phyloP scores from a whole-genome alignment of 2,888 invertebrate genomes.

The Odiellus spinosus region DNA sequence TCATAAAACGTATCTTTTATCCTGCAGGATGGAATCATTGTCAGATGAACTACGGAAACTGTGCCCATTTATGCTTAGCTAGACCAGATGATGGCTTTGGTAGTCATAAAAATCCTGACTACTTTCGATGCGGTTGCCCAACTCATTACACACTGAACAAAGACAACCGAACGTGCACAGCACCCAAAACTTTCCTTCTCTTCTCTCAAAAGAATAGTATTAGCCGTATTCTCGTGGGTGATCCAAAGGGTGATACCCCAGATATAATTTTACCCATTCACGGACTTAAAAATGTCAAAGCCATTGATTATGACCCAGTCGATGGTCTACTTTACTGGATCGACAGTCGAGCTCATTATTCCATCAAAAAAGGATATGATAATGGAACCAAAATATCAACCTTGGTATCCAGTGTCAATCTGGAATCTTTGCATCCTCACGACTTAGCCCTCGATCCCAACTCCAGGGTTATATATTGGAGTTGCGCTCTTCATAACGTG shows the following conservation, averaged over 20 bases:
- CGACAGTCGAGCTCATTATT: constrained; percentile 53
- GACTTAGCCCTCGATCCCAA: constrained; percentile 74
- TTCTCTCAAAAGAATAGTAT: constrained; percentile 70
- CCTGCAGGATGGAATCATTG: constrained; percentile 55
- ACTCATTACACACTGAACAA: constrained; percentile 55
- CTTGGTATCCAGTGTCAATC: constrained; percentile 5
- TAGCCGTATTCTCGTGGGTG: constrained; percentile 59
- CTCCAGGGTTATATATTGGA: constrained; percentile 74
- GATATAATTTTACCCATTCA: constrained; percentile 63
- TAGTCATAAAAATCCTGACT: constrained; percentile 26
- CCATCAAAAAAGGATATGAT: constrained; percentile 50
- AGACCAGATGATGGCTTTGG: constrained; percentile 33
- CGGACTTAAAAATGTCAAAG: constrained; percentile 57
- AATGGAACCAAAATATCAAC: constrained; percentile 36
- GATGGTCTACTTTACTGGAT: constrained; percentile 55
- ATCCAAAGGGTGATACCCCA: constrained; percentile 46
- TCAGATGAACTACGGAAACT: constrained; percentile 60
- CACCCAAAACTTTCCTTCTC: constrained; percentile 68
- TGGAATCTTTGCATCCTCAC: constrained; percentile 42
- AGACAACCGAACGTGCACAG: constrained; percentile 60
- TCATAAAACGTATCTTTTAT: too few species aligned
- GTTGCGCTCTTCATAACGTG: constrained; percentile 60
- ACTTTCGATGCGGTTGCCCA: constrained; percentile 59
- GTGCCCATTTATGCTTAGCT: constrained; percentile 65
- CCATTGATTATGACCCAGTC: constrained; percentile 73